Base-by-base conservation (phyloP, 2,797 vertebrate species). In the Aphelocoma californica region DNA sequence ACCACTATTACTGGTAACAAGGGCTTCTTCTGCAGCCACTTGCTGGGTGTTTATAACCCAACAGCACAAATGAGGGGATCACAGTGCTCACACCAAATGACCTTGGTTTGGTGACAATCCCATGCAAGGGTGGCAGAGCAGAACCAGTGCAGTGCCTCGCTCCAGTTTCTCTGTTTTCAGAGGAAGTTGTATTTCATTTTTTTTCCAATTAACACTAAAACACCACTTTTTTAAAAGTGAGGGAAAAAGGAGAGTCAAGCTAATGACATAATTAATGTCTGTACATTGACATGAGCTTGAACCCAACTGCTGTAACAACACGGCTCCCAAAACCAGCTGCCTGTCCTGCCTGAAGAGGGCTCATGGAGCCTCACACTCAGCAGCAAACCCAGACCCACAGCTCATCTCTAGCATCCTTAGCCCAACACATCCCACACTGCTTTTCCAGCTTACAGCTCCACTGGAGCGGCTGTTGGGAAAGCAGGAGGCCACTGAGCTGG, bases 61-160 rank as follows among this genome's bases (percentile, higher is more conserved):
- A 26, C 29, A 60, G 72, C 65, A 47, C 12, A 50, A 72, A 34
- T 1, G 10, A 65, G 9, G 18, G 18, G 28, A 45, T 44, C 61
- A 40, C 54, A 82, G 42, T 17, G 17, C 51, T 51, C 6, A 0
- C 57, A 61, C 32, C 14, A 29, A 64, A 79, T 28, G 25, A 17
- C 19, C 56, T 24, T 20, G 48, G 14, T 31, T 26, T 73, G 60
- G 58, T 36, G 51, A 78, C 31, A n/a, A 34, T 40, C 42, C 29
- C 12, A 3, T 13, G 26, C 34, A 36, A 61, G 71, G 54, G 47
- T 48, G 60, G 47, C 7, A 32, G 51, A 78, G 32, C 25, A 58
- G 15, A 61, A 44, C n/a, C 0, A 0, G 29, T 8, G 31, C 32
- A 66, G 34, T 24, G 29, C 21, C 18, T 70, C 1, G 0, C 23